phyloP scores from a whole-genome alignment of 2,113 vertebrate species.

The Solenodon paradoxus region DNA sequence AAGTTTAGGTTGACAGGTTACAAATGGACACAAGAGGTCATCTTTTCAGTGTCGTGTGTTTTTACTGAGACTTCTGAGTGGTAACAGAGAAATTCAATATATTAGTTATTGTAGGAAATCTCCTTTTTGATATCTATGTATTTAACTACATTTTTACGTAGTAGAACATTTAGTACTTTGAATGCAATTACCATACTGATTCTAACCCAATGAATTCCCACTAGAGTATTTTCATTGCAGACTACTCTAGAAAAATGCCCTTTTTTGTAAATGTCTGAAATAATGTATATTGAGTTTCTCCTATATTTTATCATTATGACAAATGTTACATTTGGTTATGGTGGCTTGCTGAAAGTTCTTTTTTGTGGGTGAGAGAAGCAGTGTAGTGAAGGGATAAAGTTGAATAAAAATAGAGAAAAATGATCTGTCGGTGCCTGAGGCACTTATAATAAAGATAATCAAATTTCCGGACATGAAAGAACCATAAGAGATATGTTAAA shows the following conservation, averaged over 20 bases:
- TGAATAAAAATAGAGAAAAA: conserved; percentile 50
- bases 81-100: conserved; percentile 21
- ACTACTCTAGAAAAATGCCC: neutral
- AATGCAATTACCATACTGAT: neutral
- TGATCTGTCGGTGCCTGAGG: conserved; percentile 57
- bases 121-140: neutral
- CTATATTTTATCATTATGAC: neutral
- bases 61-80: neutral
- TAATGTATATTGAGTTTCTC: neutral
- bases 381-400: conserved; percentile 24
- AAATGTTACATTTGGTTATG: conserved; percentile 46
- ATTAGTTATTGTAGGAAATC: conserved; percentile 5
- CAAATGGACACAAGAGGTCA: neutral
- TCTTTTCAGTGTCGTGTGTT: conserved; percentile 39
- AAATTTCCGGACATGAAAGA: conserved; percentile 64
- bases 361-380: neutral
- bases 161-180: neutral
- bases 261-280: conserved; percentile 62
- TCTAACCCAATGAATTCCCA: conserved; percentile 32
- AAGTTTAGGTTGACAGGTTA: conserved; percentile 26
- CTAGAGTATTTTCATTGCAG: neutral
- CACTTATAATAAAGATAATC: conserved; percentile 67
- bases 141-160: neutral
- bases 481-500: conserved; percentile 53
- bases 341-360: conserved; percentile 22